phyloP scores from a whole-genome alignment of 2,888 invertebrate species.

The Philhelius pedissequus region DNA sequence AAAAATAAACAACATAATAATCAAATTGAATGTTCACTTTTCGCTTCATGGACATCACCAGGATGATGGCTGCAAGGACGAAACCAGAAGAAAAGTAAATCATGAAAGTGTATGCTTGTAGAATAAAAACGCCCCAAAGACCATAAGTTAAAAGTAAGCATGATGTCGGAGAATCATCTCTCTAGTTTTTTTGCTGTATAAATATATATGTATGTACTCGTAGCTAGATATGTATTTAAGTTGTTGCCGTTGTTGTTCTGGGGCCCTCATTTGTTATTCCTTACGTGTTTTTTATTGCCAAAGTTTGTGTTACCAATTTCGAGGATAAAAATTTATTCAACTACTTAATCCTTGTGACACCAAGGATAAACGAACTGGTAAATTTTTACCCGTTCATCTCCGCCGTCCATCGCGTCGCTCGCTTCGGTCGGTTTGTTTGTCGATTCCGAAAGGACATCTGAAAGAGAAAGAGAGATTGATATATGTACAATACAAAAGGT shows the following conservation, averaged over 20 bases:
- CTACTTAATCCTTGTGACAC: conserved; percentile 66
- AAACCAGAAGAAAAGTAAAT: not conserved
- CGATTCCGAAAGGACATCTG: not conserved
- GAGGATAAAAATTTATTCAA: conserved; percentile 65
- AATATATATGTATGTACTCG: not conserved
- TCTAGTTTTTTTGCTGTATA: not conserved
- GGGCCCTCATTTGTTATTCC: conserved; percentile 63
- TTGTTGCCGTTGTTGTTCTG: conserved; percentile 2
- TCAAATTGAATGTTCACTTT: conserved; percentile 66
- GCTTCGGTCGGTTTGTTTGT: not conserved
- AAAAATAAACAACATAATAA: conserved; percentile 58
- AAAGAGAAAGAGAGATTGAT: not conserved
- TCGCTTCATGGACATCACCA: conserved; percentile 24
- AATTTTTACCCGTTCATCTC: not conserved
- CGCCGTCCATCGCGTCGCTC: not conserved
- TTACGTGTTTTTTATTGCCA: conserved; percentile 65
- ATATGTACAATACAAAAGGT: conserved; percentile 18
- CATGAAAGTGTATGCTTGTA: not conserved
- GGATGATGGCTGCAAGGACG: not conserved
- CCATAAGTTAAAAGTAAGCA: conserved; percentile 12
- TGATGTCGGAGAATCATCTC: conserved; percentile 25
- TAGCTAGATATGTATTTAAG: not conserved
- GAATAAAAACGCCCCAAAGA: conserved; percentile 15
- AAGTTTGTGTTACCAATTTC: conserved; percentile 68
- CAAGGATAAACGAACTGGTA: conserved; percentile 8